Base-by-base conservation (phyloP, 2,797 vertebrate species). In the Eidolon dupreanum region DNA sequence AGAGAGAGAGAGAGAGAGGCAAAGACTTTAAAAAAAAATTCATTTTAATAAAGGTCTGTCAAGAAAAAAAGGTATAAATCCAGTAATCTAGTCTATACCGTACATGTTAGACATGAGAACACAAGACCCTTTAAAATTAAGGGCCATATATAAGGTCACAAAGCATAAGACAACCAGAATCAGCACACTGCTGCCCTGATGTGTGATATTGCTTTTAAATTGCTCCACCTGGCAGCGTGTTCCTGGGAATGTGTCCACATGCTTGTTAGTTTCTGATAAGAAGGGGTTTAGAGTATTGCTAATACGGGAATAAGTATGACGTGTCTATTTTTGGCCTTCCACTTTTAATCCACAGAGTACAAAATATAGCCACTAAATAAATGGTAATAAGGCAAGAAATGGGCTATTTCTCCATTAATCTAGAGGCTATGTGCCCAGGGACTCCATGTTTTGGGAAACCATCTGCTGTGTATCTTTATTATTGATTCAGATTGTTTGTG, bases 311-410 rank as follows among this genome's bases (percentile, higher is more conserved):
- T 66, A 88, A 57, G 38, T 33, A 66, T 51, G 28, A 71, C 31
- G 36, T 86, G 38, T 95, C 79, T 86, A 75, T 75, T 88, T 74
- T 75, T 82, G 49, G 51, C 22, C n/a, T 92, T 82, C 59, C 53
- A 75, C 31, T 38, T 71, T 70, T 71, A 43, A 63, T 46, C 22
- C 78, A 63, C 12, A 49, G 41, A 59, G 24, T n/a, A 36, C 24
- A 75, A 66, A 75, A 55, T 59, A 41, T 12, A 92, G 28, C 59
- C 51, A 75, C 33, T 61, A 88, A 95, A 75, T 41, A 75, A 92
- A 92, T 70, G 83, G 16, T 51, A 68, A 49, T 1, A 82, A 70
- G 26, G 26, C 20, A 59, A 88, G 68, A 95, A 38, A 41, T 92
- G 33, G 46, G 33, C 28, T 59, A 75, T 36, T 88, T 92, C 68